phyloP scores from a whole-genome alignment of 2,797 vertebrate species.

The Sphenodon punctatus region DNA sequence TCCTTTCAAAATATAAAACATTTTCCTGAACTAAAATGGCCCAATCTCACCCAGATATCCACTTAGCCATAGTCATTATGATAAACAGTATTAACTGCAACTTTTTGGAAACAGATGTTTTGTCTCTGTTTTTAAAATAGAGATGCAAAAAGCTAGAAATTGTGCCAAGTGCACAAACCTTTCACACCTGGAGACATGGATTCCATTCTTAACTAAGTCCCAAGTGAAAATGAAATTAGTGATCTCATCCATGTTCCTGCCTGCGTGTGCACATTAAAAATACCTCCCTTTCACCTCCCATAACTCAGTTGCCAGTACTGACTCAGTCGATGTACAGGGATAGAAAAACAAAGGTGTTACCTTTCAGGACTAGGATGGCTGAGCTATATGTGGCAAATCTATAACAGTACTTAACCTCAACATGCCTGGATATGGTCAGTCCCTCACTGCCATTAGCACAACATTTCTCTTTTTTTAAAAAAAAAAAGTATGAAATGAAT shows the following conservation, averaged over 20 bases:
- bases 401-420: not conserved
- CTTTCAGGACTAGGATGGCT: not conserved
- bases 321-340: not conserved
- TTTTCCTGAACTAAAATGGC: too few species aligned
- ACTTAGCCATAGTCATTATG: too few species aligned
- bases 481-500: not conserved
- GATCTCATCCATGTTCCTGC: not conserved
- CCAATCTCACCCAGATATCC: too few species aligned
- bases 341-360: not conserved
- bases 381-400: not conserved
- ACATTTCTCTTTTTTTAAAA: not conserved
- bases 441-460: not conserved
- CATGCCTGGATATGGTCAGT: not conserved
- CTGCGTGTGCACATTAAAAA: too few species aligned
- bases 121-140: not conserved
- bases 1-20: too few species aligned
- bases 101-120: not conserved
- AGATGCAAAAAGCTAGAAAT: not conserved
- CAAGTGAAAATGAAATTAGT: not conserved
- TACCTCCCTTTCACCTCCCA: too few species aligned
- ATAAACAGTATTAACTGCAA: too few species aligned
- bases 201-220: not conserved
- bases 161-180: not conserved
- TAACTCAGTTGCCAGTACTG: not conserved
- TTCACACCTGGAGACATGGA: not conserved